Evolutionary conservation across 2,888 invertebrate species (phyloP).

Genomic region (Epistrophe eligans): DNA sequence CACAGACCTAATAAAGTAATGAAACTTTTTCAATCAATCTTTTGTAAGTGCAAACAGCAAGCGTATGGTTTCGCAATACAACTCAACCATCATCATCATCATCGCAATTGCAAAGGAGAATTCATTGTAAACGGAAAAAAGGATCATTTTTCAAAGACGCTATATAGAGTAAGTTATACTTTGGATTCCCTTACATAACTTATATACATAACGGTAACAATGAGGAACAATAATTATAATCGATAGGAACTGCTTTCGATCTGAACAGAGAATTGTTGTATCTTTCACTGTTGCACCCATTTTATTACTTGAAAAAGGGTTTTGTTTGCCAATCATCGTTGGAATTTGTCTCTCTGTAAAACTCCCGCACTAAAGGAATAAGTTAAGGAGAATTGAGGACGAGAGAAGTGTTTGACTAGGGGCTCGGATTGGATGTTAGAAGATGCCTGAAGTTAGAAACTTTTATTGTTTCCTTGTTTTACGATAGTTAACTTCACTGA

Average conservation of each 20-base stretch:
- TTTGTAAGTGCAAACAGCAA: constrained; percentile 52
- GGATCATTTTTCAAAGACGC: constrained; percentile 1
- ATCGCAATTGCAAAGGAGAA: neutral
- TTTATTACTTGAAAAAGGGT: constrained; percentile 60
- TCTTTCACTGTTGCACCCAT: constrained; percentile 45
- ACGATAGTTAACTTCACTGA: constrained; percentile 23
- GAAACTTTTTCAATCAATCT: constrained; percentile 74
- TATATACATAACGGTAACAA: constrained; percentile 48
- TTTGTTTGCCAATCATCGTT: constrained; percentile 68
- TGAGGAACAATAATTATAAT: constrained; percentile 50
- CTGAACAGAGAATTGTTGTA: constrained; percentile 24
- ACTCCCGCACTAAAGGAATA: neutral
- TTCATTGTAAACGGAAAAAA: constrained; percentile 5
- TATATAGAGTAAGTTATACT: constrained; percentile 4
- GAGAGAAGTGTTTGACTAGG: neutral
- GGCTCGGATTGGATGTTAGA: neutral
- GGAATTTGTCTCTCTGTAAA: constrained; percentile 47
- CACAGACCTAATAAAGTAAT: constrained; percentile 56
- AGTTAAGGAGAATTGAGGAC: neutral
- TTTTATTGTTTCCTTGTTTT: constrained; percentile 58
- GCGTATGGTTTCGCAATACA: constrained; percentile 57
- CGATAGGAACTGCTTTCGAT: constrained; percentile 37
- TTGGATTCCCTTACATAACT: constrained; percentile 46
- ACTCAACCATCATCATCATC: constrained; percentile 7
- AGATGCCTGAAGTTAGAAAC: constrained; percentile 44